A percentile compares a stretch with the other conserved stretches of the same genome.
Evolutionary conservation across 2,888 invertebrate genomes (phyloP).

Genomic region (Tethea ocularis): DNA sequence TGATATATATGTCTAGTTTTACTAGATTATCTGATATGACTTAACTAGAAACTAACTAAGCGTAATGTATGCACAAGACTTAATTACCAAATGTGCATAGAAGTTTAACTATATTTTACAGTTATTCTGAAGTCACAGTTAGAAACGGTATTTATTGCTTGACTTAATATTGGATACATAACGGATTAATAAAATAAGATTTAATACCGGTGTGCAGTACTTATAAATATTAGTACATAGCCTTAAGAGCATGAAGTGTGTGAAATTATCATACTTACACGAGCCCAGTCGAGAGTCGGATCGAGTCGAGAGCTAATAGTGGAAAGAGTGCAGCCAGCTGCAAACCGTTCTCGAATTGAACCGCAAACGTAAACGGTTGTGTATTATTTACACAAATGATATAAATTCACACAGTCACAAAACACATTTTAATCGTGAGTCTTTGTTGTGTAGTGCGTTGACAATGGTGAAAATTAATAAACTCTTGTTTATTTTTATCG

Average conservation of each 20-base stretch:
- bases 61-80: background rate
- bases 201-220: background rate
- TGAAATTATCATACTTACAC: background rate
- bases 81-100: background rate
- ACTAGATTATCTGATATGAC: background rate
- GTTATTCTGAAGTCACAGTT: background rate
- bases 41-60: background rate
- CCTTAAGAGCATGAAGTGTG: conserved; percentile 2
- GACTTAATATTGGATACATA: background rate
- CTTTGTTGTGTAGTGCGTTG: background rate
- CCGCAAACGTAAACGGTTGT: no score
- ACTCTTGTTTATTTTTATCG: conserved; percentile 33
- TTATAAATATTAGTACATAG: background rate
- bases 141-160: background rate
- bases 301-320: background rate
- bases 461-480: conserved; percentile 32
- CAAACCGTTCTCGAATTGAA: background rate
- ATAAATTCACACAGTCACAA: background rate
- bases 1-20: background rate
- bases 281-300: background rate
- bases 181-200: conserved; percentile 1
- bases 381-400: conserved; percentile 11
- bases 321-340: background rate
- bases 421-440: conserved; percentile 1
- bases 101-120: background rate